These are phyloP conservation scores for Phoxinus dragarum DNA, from an alignment of 2,797 vertebrate species.

Conservation along the genomic window DNA sequence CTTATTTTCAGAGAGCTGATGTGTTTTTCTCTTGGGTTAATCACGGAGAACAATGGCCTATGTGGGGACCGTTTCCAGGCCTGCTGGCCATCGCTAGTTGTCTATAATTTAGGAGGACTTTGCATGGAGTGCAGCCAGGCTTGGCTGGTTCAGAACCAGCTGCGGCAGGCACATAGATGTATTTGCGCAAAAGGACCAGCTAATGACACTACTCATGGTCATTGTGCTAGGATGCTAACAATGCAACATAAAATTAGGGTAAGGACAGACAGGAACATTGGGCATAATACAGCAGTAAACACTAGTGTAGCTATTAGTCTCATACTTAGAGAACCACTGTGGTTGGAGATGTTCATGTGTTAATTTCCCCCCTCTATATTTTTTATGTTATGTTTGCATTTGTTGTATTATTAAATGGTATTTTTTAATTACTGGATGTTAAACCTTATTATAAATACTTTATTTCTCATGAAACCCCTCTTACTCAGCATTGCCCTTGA, in stretches of 20 bases:
- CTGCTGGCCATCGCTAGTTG: conserved; percentile 29
- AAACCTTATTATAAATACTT: not conserved
- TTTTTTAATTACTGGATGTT: not conserved
- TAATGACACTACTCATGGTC: conserved; percentile 56
- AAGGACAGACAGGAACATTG: conserved; percentile 3
- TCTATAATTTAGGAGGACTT: conserved; percentile 56
- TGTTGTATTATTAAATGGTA: not conserved
- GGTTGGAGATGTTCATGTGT: not conserved
- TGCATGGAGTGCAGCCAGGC: conserved; percentile 48
- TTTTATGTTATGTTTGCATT: not conserved
- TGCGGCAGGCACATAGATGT: conserved; percentile 25
- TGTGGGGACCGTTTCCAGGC: conserved; percentile 35
- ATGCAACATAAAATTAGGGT: conserved; percentile 15
- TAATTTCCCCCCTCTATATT: too few species aligned
- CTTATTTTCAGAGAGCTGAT: conserved; percentile 19
- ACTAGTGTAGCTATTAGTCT: not conserved
- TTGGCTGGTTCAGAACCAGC: conserved; percentile 40
- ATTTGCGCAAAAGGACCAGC: conserved; percentile 52
- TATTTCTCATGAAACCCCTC: not conserved
- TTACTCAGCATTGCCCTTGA: not conserved
- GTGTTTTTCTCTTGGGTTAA: conserved; percentile 41
- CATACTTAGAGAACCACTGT: not conserved
- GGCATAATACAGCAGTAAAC: not conserved
- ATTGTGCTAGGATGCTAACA: conserved; percentile 44
- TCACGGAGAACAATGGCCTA: conserved; percentile 25